These are phyloP conservation scores for Metridium senile DNA, from an alignment of 92 coral and sea anemone species.

Conservation along the genomic window DNA sequence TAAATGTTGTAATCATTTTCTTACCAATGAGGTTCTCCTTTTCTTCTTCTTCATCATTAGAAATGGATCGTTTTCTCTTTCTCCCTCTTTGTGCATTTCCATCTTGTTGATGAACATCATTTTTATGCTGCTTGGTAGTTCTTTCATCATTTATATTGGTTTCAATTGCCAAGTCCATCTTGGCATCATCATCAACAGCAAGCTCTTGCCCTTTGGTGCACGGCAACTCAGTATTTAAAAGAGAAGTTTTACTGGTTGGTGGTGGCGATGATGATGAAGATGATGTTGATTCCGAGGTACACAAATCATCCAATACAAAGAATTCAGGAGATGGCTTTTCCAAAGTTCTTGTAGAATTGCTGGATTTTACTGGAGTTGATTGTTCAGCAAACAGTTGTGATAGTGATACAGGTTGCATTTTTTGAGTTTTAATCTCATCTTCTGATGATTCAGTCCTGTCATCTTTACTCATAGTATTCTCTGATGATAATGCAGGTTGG, in stretches of 20 bases:
- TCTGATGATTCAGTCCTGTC: too few species aligned
- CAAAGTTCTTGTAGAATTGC: neutral
- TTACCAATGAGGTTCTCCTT: neutral
- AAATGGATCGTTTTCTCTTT: conserved; percentile 18
- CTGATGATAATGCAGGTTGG: too few species aligned
- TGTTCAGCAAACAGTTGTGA: neutral
- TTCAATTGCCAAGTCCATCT: neutral
- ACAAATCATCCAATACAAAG: neutral
- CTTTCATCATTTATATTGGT: neutral
- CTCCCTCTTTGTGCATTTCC: conserved; percentile 7
- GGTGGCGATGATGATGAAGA: conserved; percentile 10
- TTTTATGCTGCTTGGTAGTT: neutral
- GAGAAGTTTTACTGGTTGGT: conserved; percentile 9
- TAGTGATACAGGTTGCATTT: neutral
- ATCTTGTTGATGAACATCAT: neutral
- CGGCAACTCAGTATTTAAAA: conserved; percentile 20
- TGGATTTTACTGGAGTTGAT: neutral
- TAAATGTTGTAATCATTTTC: neutral
- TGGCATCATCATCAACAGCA: neutral
- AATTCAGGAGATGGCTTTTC: neutral
- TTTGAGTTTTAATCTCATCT: too few species aligned
- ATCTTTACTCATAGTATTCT: too few species aligned
- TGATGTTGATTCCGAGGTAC: conserved; percentile 7
- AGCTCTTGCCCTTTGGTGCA: neutral
- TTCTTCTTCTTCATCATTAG: conserved; percentile 33